These are phyloP conservation scores for Mizuhopecten yessoensis DNA, from an alignment of 1,140 invertebrate species.

Conservation along the genomic window DNA sequence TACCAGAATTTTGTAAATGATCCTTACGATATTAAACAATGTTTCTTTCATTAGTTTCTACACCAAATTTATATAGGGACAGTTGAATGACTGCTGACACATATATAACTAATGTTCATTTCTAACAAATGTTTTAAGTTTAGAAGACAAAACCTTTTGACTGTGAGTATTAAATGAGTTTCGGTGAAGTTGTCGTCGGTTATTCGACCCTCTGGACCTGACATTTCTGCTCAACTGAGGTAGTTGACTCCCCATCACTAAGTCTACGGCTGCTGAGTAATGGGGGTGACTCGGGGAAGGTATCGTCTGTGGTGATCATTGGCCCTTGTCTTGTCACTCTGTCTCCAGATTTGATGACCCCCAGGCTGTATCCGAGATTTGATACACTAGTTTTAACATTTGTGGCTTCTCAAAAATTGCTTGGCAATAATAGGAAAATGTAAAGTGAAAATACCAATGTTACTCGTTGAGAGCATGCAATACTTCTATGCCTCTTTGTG, in stretches of 20 bases:
- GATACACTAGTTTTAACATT: not conserved
- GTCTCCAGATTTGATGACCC: constrained; percentile 6
- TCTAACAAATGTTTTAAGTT: no score
- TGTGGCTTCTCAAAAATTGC: not conserved
- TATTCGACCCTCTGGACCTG: not conserved
- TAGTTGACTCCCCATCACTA: no score
- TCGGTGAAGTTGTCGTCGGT: not conserved
- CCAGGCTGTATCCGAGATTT: not conserved
- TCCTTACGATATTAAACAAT: not conserved
- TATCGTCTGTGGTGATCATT: not conserved
- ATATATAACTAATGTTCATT: no score
- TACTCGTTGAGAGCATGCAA: not conserved
- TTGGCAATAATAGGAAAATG: not conserved
- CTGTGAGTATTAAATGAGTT: not conserved
- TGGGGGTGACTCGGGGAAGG: not conserved
- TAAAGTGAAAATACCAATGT: not conserved
- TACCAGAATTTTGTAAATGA: not conserved
- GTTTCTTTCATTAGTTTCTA: not conserved
- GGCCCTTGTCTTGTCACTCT: no score
- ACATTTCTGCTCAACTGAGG: not conserved
- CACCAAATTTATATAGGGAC: no score
- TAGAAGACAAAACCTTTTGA: not conserved
- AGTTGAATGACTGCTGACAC: no score
- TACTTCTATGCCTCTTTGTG: no score
- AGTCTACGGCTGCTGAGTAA: not conserved